Percentiles rank a stretch among this genome's conserved stretches.
These are phyloP conservation scores for Melinaea marsaeus DNA, from an alignment of 2,888 invertebrate species.

Conservation along the genomic window DNA sequence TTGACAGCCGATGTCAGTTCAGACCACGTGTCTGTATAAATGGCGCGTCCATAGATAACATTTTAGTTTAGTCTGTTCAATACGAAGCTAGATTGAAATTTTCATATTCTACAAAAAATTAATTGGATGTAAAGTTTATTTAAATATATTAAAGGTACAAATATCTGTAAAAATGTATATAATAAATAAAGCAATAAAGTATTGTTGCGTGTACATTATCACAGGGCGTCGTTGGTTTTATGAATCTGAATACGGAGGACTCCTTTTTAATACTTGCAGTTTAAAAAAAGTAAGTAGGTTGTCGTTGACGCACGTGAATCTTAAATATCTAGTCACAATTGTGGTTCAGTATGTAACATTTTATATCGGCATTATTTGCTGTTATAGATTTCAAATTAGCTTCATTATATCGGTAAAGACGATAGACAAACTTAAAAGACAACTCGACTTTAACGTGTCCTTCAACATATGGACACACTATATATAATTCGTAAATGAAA, in stretches of 20 bases:
- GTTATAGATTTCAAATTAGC: constrained; percentile 3
- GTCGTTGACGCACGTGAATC: constrained; percentile 49
- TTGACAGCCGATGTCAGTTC: background rate
- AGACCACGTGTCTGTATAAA: constrained; percentile 17
- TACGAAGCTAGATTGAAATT: background rate
- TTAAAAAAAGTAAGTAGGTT: constrained; percentile 11
- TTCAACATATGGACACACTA: background rate
- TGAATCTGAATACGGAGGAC: no score
- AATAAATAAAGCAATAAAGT: background rate
- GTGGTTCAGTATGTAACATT: constrained; percentile 41
- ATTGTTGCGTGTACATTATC: no score
- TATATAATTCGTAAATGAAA: constrained; percentile 18
- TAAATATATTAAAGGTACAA: constrained; percentile 3
- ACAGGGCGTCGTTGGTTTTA: no score
- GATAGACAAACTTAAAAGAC: background rate
- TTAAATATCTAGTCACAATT: constrained; percentile 65
- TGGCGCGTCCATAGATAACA: constrained; percentile 11
- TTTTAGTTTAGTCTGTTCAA: background rate
- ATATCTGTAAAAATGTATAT: constrained; percentile 8
- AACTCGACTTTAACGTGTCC: no score
- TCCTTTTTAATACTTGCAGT: constrained; percentile 4
- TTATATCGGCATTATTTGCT: constrained; percentile 8
- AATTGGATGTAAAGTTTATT: background rate
- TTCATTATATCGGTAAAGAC: background rate
- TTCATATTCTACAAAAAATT: background rate